phyloP scores from a whole-genome alignment of 2,797 vertebrate genomes.

The Sebastes vulpes region DNA sequence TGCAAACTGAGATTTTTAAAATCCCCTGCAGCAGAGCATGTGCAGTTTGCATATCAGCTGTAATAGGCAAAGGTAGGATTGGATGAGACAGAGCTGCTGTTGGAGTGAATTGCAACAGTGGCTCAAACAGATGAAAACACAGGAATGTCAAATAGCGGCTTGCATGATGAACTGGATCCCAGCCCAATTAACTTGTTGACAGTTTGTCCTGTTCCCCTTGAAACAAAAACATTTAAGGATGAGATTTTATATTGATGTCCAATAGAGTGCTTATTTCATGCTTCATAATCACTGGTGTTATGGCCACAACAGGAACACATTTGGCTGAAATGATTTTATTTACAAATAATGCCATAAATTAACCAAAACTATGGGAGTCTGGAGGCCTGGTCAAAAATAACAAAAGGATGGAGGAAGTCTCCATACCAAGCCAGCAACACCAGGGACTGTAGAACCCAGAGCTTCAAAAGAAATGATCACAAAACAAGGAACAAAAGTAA shows the following conservation, averaged over 20 bases:
- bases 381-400: no score
- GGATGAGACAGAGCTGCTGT: conserved; percentile 2
- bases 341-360: no score
- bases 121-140: not conserved
- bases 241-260: not conserved
- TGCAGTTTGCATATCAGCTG: conserved; percentile 3
- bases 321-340: no score
- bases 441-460: no score
- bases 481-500: no score
- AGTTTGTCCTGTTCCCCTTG: not conserved
- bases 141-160: not conserved
- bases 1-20: conserved; percentile 3
- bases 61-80: not conserved
- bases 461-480: no score
- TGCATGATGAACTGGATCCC: not conserved
- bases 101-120: not conserved
- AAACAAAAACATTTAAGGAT: not conserved
- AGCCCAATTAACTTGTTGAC: not conserved
- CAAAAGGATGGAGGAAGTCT: no score
- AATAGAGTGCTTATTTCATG: not conserved
- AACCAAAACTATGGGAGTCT: no score
- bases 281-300: not conserved
- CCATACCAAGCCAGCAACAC: no score
- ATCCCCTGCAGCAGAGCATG: not conserved
- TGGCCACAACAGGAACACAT: no score